A percentile compares a stretch with the other conserved stretches of the same genome.
phyloP scores from a whole-genome alignment of 2,797 vertebrate species.

The Crocidura indochinensis region DNA sequence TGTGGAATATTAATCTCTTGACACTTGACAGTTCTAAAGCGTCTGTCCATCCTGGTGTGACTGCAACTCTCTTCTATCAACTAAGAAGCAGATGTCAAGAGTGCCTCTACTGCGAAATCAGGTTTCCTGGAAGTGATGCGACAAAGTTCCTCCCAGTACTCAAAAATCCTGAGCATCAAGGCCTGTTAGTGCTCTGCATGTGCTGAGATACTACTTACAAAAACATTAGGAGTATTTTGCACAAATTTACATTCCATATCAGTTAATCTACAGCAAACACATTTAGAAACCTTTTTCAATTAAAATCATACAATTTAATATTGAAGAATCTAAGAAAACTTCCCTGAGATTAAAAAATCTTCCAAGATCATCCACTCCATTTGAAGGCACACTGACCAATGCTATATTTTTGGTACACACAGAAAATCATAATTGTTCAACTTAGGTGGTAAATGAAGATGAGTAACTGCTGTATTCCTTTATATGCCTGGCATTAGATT shows the following conservation, averaged over 20 bases:
- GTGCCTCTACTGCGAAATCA: constrained; percentile 4
- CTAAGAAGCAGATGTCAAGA: not conserved
- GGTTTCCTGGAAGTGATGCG: constrained; percentile 24
- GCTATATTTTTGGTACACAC: not conserved
- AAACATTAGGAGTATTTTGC: not conserved
- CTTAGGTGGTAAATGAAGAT: not conserved
- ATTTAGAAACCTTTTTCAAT: constrained; percentile 39
- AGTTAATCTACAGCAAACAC: not conserved
- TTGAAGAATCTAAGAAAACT: not conserved
- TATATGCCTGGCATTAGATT: not conserved
- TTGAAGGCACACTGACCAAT: not conserved
- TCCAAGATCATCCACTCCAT: constrained; percentile 2
- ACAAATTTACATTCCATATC: not conserved
- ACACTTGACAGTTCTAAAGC: constrained; percentile 50
- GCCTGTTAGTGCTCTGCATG: not conserved
- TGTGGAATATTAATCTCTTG: constrained; percentile 66
- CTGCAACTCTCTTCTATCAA: constrained; percentile 47
- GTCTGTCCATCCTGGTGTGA: not conserved
- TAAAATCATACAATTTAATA: constrained; percentile 27
- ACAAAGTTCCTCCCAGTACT: constrained; percentile 1
- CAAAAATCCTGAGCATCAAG: constrained; percentile 43
- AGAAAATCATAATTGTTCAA: not conserved
- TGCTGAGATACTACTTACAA: constrained; percentile 5
- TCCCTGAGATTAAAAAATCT: not conserved
- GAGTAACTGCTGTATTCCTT: not conserved